phyloP scores from a whole-genome alignment of 2,888 invertebrate genomes.

The Coenonympha glycerion region DNA sequence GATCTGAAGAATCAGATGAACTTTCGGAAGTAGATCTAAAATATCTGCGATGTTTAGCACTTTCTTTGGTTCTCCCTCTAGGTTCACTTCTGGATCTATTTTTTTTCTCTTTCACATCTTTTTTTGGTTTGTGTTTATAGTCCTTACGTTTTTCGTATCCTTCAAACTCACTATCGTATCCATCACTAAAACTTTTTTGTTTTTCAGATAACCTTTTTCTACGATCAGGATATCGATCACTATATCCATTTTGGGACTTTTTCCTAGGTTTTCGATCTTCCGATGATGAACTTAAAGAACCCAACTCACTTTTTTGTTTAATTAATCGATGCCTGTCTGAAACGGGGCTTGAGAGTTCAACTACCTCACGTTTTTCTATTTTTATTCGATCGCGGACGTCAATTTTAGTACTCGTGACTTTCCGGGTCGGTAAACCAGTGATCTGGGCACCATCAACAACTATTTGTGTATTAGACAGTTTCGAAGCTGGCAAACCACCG shows the following conservation, averaged over 20 bases:
- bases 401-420: constrained; percentile 72
- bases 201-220: constrained; percentile 51
- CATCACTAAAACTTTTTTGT: constrained; percentile 72
- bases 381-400: constrained; percentile 68
- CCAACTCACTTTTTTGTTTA: constrained; percentile 45
- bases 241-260: constrained; percentile 44
- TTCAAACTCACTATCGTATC: constrained; percentile 65
- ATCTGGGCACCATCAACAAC: constrained; percentile 64
- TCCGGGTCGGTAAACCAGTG: constrained; percentile 60
- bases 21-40: constrained; percentile 54
- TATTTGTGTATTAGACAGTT: constrained; percentile 74
- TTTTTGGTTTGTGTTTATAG: constrained; percentile 43
- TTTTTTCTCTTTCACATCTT: constrained; percentile 44
- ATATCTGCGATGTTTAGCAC: constrained; percentile 45
- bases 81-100: constrained; percentile 70
- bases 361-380: constrained; percentile 70
- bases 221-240: constrained; percentile 50
- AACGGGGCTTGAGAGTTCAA: constrained; percentile 65
- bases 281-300: constrained; percentile 67
- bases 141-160: constrained; percentile 40
- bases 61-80: constrained; percentile 51
- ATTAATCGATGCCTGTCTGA: constrained; percentile 44
- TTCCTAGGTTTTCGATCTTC: constrained; percentile 52
- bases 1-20: constrained; percentile 49
- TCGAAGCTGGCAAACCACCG: constrained; percentile 88